phyloP scores from a whole-genome alignment of 2,113 vertebrate genomes.

The Apaloderma vittatum region DNA sequence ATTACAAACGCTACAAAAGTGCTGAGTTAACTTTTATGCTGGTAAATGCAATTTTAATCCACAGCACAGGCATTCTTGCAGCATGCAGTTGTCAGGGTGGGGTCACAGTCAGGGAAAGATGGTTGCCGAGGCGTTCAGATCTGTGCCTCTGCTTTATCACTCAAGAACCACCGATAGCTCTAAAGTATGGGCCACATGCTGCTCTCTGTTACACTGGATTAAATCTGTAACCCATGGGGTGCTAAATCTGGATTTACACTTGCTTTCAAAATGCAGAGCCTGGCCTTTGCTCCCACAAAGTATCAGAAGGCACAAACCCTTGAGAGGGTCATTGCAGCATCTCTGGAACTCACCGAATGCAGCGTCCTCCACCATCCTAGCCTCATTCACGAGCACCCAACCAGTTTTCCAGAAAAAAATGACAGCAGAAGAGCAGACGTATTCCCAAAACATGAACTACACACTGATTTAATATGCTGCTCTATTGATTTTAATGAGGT shows the following conservation, averaged over 20 bases:
- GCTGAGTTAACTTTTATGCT: conserved; percentile 19
- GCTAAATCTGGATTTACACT: conserved; percentile 65
- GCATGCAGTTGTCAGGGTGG: conserved; percentile 55
- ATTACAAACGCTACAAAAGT: neutral
- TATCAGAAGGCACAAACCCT: neutral
- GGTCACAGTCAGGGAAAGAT: conserved; percentile 6
- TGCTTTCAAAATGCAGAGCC: conserved; percentile 27
- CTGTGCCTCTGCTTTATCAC: neutral
- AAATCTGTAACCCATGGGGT: conserved; percentile 24
- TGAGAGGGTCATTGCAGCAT: neutral
- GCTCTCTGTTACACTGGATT: conserved; percentile 42
- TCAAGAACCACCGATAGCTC: neutral
- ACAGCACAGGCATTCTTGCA: neutral
- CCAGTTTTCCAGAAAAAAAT: neutral
- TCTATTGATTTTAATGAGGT: neutral
- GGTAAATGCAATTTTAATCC: conserved; percentile 9
- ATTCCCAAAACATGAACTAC: neutral
- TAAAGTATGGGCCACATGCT: conserved; percentile 60
- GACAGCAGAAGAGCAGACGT: neutral
- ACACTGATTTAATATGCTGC: neutral
- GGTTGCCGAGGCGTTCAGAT: conserved; percentile 53
- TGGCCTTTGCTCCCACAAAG: neutral
- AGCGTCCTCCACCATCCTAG: neutral
- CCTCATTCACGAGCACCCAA: accelerated
- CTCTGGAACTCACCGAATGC: neutral